These are phyloP conservation scores for Chaitophorus viminalis DNA, from an alignment of 2,888 invertebrate species.

Conservation along the genomic window DNA sequence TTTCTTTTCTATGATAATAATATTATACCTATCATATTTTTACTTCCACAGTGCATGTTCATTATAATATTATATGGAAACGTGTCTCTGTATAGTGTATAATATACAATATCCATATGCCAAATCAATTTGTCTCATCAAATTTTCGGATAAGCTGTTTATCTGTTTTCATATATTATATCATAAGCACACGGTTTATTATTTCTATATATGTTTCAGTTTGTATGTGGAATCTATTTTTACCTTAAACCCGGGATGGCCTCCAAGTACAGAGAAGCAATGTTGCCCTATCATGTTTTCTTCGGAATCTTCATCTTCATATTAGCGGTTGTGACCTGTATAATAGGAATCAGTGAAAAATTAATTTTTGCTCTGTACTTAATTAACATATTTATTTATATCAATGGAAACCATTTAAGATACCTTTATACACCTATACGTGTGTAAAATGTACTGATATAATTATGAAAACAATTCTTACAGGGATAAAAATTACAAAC, in stretches of 20 bases:
- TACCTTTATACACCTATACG: no score
- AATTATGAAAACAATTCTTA: constrained; percentile 62
- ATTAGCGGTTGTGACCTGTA: constrained; percentile 74
- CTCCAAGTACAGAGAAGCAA: constrained; percentile 72
- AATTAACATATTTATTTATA: neutral
- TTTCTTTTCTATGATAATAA: no score
- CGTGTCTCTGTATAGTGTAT: no score
- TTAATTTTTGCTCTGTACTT: constrained; percentile 72
- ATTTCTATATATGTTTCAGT: constrained; percentile 71
- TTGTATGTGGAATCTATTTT: constrained; percentile 77
- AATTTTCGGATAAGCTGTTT: no score
- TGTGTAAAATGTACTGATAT: neutral
- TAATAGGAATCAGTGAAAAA: constrained; percentile 85
- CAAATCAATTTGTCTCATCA: no score
- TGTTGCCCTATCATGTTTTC: constrained; percentile 81
- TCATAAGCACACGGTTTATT: no score
- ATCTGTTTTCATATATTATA: no score
- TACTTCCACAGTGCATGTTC: no score
- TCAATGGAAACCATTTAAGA: constrained; percentile 4
- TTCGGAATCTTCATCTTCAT: constrained; percentile 80
- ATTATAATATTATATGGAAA: no score
- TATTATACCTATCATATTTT: no score
- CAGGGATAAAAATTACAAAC: constrained; percentile 67
- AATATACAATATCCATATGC: no score
- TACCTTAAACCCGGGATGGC: constrained; percentile 81